A percentile compares a stretch with the other conserved stretches of the same genome.
Conservation (phyloP, 2,888 invertebrate species). For the Rambutsinella grinnellia region DNA sequence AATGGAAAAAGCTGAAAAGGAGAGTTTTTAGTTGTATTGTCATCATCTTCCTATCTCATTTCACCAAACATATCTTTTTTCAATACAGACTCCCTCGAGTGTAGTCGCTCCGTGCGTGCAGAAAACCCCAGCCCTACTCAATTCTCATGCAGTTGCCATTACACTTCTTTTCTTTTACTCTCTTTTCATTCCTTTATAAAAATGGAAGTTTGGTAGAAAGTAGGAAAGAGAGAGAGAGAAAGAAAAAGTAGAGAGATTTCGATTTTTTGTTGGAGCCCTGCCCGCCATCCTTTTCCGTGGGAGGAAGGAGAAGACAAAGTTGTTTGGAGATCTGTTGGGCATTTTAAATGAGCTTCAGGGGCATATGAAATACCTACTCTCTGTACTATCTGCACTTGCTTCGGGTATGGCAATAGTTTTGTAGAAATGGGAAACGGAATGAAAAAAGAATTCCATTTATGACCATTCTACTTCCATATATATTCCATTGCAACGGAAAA, state of each 20-base stretch:
- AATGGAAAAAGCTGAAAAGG: background rate
- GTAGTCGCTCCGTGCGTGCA: no score
- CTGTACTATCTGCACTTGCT: no score
- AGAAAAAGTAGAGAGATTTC: conserved; percentile 5
- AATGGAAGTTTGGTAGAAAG: background rate
- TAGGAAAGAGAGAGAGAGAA: background rate
- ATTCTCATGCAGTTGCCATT: no score
- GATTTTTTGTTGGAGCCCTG: conserved; percentile 37
- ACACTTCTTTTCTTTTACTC: background rate
- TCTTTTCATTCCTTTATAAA: background rate
- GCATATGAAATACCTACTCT: background rate
- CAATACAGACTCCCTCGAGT: background rate
- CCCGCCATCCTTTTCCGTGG: conserved; percentile 12
- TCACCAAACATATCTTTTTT: background rate
- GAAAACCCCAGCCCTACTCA: no score
- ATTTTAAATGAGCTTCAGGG: conserved; percentile 31
- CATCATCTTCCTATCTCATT: background rate
- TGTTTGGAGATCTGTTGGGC: conserved; percentile 11
- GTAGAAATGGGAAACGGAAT: no score
- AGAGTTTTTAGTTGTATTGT: background rate
- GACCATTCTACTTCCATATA: no score
- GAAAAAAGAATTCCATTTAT: no score
- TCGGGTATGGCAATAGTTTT: no score
- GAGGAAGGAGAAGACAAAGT: background rate
- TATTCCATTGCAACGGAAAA: no score